Evolutionary conservation across 2,888 invertebrate genomes (phyloP), one percentile per base, ranked within the genome.

Genomic region (Amiota communis): DNA sequence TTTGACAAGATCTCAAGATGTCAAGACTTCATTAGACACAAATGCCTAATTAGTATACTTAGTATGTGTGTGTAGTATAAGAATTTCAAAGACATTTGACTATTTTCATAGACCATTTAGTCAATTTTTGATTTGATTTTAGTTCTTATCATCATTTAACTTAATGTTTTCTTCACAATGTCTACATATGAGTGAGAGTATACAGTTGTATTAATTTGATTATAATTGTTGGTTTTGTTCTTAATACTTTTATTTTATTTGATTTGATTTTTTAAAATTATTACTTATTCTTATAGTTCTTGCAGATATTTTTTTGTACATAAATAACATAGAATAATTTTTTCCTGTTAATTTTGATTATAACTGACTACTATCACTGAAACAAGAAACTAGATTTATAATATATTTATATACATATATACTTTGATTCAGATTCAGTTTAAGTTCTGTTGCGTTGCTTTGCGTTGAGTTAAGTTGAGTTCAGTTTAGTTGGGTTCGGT

Each of bases 81-180:
- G 23, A 2, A 23, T 36, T 36, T 36, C 2, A 6, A 36, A 36
- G 3, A 36, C 4, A 36, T 4, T 36, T 36, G 2, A 36, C 36
- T 36, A 36, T 36, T 36, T 6, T 36, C 36, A 36, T 6, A 36
- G 36, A 36, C 36, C 36, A 36, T 36, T 36, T 36, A 6, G 6
- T 6, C 36, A 36, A 36, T 36, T 36, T 6, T 36, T 36, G 36
- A 36, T 36, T 36, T 36, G 36, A 36, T 36, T 36, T 36, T 2
- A 36, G 36, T 36, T 36, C 36, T 65, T 65, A 65, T 65, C 64
- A 65, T 65, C 36, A 36, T 65, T 65, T 48, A 48, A 65, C 64
- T 48, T 65, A 48, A 65, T 65, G 64, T 65, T 65, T 65, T 48
- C 9, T 65, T 23, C 36, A 36, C 23, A 17, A 6, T 11, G 10